Evolutionary conservation across 2,797 vertebrate species (phyloP).

Genomic region (Onychomys leucogaster): DNA sequence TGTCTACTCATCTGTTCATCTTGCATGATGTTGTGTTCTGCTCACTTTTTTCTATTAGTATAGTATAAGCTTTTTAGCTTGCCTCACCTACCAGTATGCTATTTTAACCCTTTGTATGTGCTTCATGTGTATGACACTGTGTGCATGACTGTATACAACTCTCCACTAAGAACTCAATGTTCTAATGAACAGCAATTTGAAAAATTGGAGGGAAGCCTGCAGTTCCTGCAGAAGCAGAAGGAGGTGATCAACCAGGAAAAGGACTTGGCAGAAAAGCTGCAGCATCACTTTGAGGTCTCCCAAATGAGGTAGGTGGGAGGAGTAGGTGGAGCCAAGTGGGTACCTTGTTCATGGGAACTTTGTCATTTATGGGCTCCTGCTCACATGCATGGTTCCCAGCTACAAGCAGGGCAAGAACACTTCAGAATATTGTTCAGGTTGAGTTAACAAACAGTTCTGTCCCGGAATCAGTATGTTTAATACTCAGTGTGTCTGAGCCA

Average conservation of each 20-base stretch:
- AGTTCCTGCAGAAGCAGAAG: background rate
- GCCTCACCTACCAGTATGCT: no score
- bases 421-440: background rate
- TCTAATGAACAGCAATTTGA: background rate
- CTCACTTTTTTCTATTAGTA: no score
- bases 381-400: background rate
- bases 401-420: background rate
- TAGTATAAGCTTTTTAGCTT: no score
- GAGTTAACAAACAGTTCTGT: background rate
- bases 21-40: background rate
- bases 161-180: background rate
- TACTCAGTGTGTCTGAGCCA: background rate
- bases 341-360: background rate
- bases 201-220: background rate
- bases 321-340: background rate
- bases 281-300: background rate
- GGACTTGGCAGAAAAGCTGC: no score
- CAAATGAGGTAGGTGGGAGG: background rate
- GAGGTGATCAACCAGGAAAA: no score
- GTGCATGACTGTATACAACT: background rate
- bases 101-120: background rate
- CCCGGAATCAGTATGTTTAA: background rate
- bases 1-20: background rate
- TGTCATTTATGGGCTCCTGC: background rate
- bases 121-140: background rate